These are phyloP conservation scores for Lacerta agilis DNA, from an alignment of 2,797 vertebrate genomes.

Conservation along the genomic window DNA sequence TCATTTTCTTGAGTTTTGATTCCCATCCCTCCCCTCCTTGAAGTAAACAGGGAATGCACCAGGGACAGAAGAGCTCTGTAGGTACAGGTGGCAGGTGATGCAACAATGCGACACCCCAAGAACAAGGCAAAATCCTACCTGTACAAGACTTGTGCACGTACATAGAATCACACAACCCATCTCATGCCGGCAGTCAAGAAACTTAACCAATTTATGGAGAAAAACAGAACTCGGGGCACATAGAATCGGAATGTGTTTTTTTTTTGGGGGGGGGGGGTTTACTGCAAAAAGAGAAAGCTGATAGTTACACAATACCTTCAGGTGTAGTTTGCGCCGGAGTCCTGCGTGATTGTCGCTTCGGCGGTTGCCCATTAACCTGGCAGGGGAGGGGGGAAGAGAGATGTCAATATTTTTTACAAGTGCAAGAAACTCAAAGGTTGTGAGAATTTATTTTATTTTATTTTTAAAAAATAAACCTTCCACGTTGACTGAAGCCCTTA, in stretches of 20 bases:
- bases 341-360: slow-evolving; percentile 1
- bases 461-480: no score
- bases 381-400: not conserved
- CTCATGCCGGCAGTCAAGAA: not conserved
- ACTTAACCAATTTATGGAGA: not conserved
- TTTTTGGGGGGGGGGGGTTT: not conserved
- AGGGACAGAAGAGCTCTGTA: not conserved
- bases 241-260: not conserved
- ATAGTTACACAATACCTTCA: not conserved
- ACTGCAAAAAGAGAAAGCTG: not conserved
- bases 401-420: not conserved
- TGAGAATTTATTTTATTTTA: no score
- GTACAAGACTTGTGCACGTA: not conserved
- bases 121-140: not conserved
- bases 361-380: not conserved
- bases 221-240: not conserved
- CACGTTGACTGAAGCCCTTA: no score
- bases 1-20: no score
- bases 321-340: not conserved
- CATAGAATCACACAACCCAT: not conserved
- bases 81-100: not conserved
- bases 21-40: no score
- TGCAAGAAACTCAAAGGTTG: no score
- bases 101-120: not conserved
- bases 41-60: not conserved